Evolutionary conservation across 2,797 vertebrate genomes (phyloP).

Genomic region (Neopelma chrysocephalum): DNA sequence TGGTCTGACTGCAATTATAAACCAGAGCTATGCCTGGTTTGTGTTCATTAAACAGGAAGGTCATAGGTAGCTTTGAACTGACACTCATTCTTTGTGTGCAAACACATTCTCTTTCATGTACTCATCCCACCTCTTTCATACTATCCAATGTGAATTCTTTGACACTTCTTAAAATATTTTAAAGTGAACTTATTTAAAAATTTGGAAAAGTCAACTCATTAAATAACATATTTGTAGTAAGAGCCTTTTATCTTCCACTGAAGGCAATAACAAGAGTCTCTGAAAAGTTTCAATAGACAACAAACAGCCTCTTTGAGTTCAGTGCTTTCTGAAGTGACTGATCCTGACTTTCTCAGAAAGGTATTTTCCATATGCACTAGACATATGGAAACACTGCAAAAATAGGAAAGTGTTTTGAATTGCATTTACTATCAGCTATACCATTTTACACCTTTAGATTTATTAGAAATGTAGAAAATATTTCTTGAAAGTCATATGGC

Average conservation of each 20-base stretch:
- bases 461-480: not conserved
- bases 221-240: constrained; percentile 3
- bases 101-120: constrained; percentile 51
- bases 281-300: constrained; percentile 24
- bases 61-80: constrained; percentile 48
- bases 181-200: constrained; percentile 28
- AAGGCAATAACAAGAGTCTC: not conserved
- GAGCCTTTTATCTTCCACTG: constrained; percentile 37
- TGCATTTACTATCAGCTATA: not conserved
- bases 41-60: constrained; percentile 9
- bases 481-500: not conserved
- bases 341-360: not conserved
- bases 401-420: not conserved
- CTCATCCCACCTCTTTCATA: not conserved
- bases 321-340: constrained; percentile 29
- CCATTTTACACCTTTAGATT: not conserved
- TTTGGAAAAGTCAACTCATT: constrained; percentile 45
- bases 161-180: constrained; percentile 36
- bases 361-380: not conserved
- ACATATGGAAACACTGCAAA: not conserved
- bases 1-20: not conserved
- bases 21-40: not conserved
- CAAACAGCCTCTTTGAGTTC: constrained; percentile 39
- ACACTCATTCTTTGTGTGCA: constrained; percentile 4
- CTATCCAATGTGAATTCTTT: not conserved